Conservation (phyloP, 2,113 vertebrate species). For the Corydoras sp. region DNA sequence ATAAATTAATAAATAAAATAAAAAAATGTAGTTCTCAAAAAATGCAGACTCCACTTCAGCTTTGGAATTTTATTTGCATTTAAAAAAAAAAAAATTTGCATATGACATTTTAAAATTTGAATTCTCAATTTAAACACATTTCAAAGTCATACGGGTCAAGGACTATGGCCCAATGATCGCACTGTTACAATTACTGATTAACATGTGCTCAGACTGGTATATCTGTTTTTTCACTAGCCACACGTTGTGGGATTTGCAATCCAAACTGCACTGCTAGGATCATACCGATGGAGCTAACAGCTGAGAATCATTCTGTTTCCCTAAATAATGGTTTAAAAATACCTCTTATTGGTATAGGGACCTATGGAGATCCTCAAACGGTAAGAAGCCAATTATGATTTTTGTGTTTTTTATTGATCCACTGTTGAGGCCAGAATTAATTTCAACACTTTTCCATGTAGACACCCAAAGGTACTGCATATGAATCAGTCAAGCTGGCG, state of each 20-base stretch:
- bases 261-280: background rate
- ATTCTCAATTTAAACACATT: too few relatives aligned
- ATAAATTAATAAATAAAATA: too few relatives aligned
- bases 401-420: background rate
- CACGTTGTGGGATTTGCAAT: background rate
- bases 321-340: constrained; percentile 63
- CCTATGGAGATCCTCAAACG: constrained; percentile 70
- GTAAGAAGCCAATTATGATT: constrained; percentile 59
- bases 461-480: constrained; percentile 69
- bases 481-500: constrained; percentile 68
- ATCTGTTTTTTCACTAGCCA: background rate
- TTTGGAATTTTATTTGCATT: too few relatives aligned
- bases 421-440: background rate
- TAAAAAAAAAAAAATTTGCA: too few relatives aligned
- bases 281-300: constrained; percentile 52
- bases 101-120: too few relatives aligned
- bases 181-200: constrained; percentile 20
- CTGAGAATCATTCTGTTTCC: constrained; percentile 65
- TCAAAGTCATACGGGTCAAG: too few relatives aligned
- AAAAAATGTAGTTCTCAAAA: too few relatives aligned
- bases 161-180: too few relatives aligned
- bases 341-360: constrained; percentile 59
- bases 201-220: background rate
- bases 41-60: too few relatives aligned
- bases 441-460: constrained; percentile 42